Evolutionary conservation across 2,797 vertebrate genomes (phyloP), one percentile per base, ranked within the genome.

Genomic region (Poecilia wingei): DNA sequence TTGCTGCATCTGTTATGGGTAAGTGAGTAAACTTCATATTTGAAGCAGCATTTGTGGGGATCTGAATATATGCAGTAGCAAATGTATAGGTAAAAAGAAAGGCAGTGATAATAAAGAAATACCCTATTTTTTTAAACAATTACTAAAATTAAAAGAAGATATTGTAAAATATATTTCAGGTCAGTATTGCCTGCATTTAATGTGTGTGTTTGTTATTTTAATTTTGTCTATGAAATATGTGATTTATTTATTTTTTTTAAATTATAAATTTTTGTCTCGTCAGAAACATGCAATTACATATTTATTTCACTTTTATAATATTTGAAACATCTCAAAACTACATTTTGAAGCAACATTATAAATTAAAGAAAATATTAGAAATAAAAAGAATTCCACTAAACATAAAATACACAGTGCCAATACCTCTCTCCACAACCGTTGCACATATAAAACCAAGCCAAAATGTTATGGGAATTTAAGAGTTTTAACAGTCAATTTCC

Each of bases 401-500:
- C 4, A 43, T 53, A 18, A 81, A 25, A 83, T 82, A 88, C 79
- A 87, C 80, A 66, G 61, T 55, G 53, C 49, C 72, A 77, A 77
- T 22, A 51, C 22, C 77, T 83, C 78, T 46, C 71, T 78, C 41
- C 79, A 53, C 66, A 77, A 69, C 43, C 72, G 2, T 51, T 71
- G 71, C 4, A 36, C 20, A 69, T 69, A 43, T 13, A 41, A 68
- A 68, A 41, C 36, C 64, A 25, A 20, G 36, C 64, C 9, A 41
- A 22, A 64, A 69, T 43, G 2, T 25, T 41, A 75, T 66, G 76
- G 85, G 82, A 76, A 59, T 61, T 78, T 78, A 33, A 64, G 33
- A 61, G 28, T 59, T 85, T 88, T 86, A 79, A 82, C 74, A 41
- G 76, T 79, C 72, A 69, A 81, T 75, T 68, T 46, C 68, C 75